phyloP scores from a whole-genome alignment of 2,888 invertebrate species.

The Troides aeacus region DNA sequence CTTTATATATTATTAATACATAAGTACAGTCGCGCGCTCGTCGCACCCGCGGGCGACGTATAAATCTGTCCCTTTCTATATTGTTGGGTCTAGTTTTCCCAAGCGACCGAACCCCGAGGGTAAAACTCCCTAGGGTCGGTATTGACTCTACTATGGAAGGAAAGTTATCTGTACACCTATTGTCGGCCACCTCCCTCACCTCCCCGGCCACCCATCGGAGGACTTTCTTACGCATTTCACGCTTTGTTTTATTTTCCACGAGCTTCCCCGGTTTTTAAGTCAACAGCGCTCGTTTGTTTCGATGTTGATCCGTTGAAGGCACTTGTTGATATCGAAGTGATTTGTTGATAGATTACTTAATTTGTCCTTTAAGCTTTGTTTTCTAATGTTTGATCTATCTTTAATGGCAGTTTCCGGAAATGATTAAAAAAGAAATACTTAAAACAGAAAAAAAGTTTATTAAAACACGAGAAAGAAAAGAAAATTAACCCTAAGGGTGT shows the following conservation, averaged over 20 bases:
- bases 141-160: constrained; percentile 79
- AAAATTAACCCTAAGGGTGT: no score
- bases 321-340: constrained; percentile 35
- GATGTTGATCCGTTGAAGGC: constrained; percentile 32
- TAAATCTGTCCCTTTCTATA: constrained; percentile 74
- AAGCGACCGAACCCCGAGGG: constrained; percentile 78
- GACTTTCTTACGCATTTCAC: constrained; percentile 78
- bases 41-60: constrained; percentile 49
- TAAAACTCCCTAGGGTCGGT: constrained; percentile 79
- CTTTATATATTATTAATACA: constrained; percentile 80
- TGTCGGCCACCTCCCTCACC: constrained; percentile 65
- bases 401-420: no score
- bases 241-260: constrained; percentile 64
- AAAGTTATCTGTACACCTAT: constrained; percentile 80
- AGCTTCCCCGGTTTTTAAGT: constrained; percentile 31
- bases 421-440: no score
- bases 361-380: not conserved
- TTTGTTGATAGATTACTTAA: not conserved
- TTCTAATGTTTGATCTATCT: not conserved
- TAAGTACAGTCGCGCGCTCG: constrained; percentile 71
- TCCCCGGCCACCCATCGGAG: constrained; percentile 54
- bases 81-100: constrained; percentile 81
- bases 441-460: no score
- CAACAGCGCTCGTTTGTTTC: constrained; percentile 28
- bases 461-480: no score